phyloP scores from a whole-genome alignment of 2,113 vertebrate species.

The Odocoileus virginianus region DNA sequence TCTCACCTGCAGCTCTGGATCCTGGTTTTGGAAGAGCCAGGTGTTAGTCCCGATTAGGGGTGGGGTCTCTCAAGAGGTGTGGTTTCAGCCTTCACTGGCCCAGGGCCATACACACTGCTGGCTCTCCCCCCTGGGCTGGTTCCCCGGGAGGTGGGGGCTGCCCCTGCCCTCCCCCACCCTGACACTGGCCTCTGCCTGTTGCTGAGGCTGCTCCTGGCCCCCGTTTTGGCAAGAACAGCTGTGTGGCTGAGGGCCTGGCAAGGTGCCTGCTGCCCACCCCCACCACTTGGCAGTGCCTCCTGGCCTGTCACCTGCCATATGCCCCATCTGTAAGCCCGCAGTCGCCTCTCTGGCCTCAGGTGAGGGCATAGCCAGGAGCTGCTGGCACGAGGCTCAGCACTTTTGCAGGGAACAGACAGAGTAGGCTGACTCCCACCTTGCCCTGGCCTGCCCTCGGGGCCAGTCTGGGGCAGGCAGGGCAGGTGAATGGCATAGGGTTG shows the following conservation, averaged over 20 bases:
- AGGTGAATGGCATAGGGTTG: rapidly evolving
- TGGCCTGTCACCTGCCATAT: conserved; percentile 39
- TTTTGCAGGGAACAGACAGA: background rate
- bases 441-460: background rate
- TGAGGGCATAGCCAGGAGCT: background rate
- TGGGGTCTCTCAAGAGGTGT: background rate
- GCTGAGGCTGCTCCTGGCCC: background rate
- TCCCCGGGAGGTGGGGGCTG: background rate
- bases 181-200: conserved; percentile 33
- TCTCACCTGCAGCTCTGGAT: background rate
- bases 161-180: background rate
- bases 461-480: background rate
- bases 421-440: background rate
- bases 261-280: background rate
- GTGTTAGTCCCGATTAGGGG: background rate
- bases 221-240: conserved; percentile 22
- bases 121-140: background rate
- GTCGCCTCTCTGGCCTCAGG: background rate
- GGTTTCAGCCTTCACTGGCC: background rate
- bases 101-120: background rate
- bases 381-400: background rate
- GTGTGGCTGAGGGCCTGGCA: conserved; percentile 33
- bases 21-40: background rate
- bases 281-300: conserved; percentile 3
- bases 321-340: background rate